phyloP scores from a whole-genome alignment of 1,140 invertebrate genomes.

The Phthorimaea operculella region DNA sequence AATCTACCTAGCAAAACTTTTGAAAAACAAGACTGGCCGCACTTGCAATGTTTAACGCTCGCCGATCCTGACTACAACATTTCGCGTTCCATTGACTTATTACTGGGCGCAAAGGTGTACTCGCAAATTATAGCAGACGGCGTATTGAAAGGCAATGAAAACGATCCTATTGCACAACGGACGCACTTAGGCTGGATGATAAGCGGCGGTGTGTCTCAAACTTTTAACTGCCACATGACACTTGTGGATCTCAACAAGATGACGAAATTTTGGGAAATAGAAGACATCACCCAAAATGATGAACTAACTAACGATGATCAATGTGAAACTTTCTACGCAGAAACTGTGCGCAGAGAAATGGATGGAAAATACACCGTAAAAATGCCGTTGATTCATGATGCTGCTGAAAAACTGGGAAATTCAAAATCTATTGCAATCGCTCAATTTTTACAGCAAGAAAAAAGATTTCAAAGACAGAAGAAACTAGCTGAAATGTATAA shows the following conservation, averaged over 20 bases:
- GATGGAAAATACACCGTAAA: background rate
- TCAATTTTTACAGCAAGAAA: constrained; percentile 7
- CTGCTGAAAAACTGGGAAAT: constrained; percentile 1
- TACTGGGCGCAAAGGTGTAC: background rate
- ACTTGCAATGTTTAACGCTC: background rate
- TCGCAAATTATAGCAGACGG: background rate
- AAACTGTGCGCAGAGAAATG: background rate
- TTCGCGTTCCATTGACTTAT: background rate
- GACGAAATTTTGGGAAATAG: background rate
- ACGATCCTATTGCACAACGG: background rate
- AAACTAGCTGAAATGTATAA: background rate
- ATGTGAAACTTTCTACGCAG: background rate
- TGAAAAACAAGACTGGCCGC: background rate
- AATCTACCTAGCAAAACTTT: background rate
- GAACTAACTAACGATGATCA: background rate
- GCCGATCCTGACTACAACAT: constrained; percentile 1
- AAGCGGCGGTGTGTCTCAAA: background rate
- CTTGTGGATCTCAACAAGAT: background rate
- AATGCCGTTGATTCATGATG: background rate
- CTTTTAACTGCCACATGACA: background rate
- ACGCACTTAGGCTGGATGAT: background rate
- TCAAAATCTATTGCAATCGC: background rate
- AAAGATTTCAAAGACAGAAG: background rate
- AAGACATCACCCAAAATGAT: background rate
- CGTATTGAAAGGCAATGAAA: background rate